Evolutionary conservation across 2,888 invertebrate genomes (phyloP), one percentile per base, ranked within the genome.

Genomic region (Synergus laeviventris): DNA sequence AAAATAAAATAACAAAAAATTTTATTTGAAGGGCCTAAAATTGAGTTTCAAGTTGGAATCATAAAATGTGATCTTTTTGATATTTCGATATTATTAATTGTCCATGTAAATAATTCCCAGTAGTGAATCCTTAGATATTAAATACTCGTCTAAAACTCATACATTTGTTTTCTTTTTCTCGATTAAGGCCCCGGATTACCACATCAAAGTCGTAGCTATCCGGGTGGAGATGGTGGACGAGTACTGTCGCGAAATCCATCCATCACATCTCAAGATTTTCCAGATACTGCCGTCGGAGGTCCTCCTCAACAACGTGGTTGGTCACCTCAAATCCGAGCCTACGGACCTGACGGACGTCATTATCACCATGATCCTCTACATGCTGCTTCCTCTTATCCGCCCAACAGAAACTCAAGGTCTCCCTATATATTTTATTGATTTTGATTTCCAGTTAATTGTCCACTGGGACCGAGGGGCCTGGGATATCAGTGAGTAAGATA

Each of bases 281-380:
- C 96, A 81, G 96, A 96, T 87, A 94, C 94, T 83, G 94, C 94
- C 81, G 80, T 88, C 0, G 84, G 83, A 14, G 75, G 85, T 9
- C 76, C 79, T 59, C 79, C 83, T 9, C 77, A 73, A 31, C 95
- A 73, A 31, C 95, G 96, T 59, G 96, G 96, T 9, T 96, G 96
- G 0, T 96, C 96, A 0, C 96, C 96, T 0, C 96, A 96, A 83
- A 96, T 96, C 83, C 93, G 96, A 81, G 95, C 96, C 0, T 96
- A 95, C 86, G 96, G 95, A 24, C 96, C 96, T 0, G 96, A 96
- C 87, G 96, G 96, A 0, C 94, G 95, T 8, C 85, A 87, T 73
- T 85, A 82, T 73, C 86, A 89, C 73, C 83, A 83, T 66, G 86
- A 91, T 81, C 77, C 87, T 75, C 64, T 90, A 75, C 84, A 88